phyloP scores from a whole-genome alignment of 2,797 vertebrate genomes.

The Cirrhinus molitorella region DNA sequence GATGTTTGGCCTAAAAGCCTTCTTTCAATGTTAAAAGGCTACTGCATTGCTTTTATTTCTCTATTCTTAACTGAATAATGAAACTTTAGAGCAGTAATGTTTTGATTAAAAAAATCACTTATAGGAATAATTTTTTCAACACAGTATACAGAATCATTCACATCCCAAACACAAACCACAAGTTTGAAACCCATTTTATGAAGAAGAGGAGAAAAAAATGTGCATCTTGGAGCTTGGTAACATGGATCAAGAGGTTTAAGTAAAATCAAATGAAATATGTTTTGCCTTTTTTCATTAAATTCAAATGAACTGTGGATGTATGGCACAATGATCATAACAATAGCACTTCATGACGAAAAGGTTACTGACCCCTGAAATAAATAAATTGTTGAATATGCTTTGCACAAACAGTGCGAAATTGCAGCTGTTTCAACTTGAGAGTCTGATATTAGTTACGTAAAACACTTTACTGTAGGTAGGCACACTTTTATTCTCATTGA shows the following conservation, averaged over 20 bases:
- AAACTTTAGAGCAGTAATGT: no score
- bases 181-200: background rate
- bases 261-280: background rate
- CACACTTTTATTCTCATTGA: background rate
- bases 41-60: background rate
- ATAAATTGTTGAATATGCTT: background rate
- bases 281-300: background rate
- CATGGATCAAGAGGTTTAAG: background rate
- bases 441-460: constrained; percentile 7
- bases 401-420: background rate
- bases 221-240: no score
- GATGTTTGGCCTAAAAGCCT: background rate
- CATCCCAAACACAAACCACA: background rate
- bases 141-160: background rate
- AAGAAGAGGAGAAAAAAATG: background rate
- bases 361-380: background rate
- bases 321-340: background rate
- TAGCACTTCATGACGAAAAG: background rate
- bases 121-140: no score
- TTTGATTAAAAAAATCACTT: no score
- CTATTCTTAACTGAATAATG: background rate
- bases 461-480: background rate
- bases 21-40: background rate
- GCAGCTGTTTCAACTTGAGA: background rate
- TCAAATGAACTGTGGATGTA: background rate